Conservation (phyloP, 2,113 vertebrate species). For the Choloepus hoffmanni region DNA sequence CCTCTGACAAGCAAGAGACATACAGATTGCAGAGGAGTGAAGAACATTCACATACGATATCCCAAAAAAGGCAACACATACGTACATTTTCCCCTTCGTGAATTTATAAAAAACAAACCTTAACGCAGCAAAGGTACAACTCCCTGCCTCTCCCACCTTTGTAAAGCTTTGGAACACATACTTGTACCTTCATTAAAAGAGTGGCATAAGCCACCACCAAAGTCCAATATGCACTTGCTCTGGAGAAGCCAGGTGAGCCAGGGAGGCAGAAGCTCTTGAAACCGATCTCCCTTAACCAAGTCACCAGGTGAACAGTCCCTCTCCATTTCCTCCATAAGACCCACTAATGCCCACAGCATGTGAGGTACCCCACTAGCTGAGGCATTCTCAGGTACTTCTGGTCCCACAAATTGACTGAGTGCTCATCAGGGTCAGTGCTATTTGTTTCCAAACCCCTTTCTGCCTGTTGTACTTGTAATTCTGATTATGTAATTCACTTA, state of each 20-base stretch:
- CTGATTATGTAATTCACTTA: slow-evolving; percentile 13
- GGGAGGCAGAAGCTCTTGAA: background rate
- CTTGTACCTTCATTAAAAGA: background rate
- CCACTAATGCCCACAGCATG: fast-evolving
- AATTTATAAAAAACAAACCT: background rate
- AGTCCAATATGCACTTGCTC: background rate
- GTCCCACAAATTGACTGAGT: background rate
- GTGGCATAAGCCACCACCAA: background rate
- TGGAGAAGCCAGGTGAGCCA: background rate
- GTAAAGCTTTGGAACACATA: background rate
- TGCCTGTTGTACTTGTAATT: background rate
- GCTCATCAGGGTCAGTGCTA: background rate
- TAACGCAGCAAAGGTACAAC: background rate
- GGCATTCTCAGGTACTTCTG: background rate
- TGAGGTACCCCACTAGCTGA: background rate
- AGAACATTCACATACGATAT: background rate
- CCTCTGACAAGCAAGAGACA: background rate
- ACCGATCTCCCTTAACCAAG: background rate
- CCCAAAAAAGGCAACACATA: background rate
- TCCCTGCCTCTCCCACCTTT: background rate
- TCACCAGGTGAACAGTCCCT: background rate
- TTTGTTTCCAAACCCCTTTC: slow-evolving; percentile 32
- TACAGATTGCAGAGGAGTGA: background rate
- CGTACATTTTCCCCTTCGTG: background rate
- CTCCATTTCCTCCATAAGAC: background rate